phyloP scores from a whole-genome alignment of 64 coral and sea anemone species.

The Anthopleura sola region DNA sequence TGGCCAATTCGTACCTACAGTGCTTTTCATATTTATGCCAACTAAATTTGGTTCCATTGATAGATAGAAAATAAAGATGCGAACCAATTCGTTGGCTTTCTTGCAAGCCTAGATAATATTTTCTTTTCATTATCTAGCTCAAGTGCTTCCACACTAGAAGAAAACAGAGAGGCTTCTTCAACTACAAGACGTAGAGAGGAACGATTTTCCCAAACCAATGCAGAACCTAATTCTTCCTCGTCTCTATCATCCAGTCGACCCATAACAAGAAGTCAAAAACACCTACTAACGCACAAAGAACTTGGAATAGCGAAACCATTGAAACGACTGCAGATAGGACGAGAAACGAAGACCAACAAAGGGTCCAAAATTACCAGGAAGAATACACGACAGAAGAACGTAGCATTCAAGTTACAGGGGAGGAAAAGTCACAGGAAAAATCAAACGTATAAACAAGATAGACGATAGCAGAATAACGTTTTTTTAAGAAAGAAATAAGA shows the following conservation, averaged over 20 bases:
- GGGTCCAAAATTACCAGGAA: background rate
- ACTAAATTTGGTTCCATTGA: too few relatives aligned
- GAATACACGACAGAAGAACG: background rate
- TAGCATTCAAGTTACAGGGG: background rate
- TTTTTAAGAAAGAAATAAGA: background rate
- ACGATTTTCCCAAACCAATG: background rate
- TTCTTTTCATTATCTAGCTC: background rate
- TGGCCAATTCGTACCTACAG: too few relatives aligned
- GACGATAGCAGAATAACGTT: background rate
- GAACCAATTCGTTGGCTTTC: too few relatives aligned
- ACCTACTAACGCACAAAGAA: background rate
- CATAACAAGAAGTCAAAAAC: conserved; percentile 1
- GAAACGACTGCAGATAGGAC: conserved; percentile 3
- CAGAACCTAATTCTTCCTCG: background rate
- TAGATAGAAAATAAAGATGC: too few relatives aligned
- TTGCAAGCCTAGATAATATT: background rate
- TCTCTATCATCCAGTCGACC: background rate
- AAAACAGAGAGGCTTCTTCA: background rate
- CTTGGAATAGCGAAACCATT: conserved; percentile 7
- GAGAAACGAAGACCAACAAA: background rate
- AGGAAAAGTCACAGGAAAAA: conserved; percentile 23
- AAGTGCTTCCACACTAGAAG: background rate
- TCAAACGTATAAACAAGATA: conserved; percentile 1
- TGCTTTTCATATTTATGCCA: too few relatives aligned
- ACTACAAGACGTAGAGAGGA: background rate